Evolutionary conservation across 2,113 vertebrate genomes (phyloP).

Genomic region (Parus major): DNA sequence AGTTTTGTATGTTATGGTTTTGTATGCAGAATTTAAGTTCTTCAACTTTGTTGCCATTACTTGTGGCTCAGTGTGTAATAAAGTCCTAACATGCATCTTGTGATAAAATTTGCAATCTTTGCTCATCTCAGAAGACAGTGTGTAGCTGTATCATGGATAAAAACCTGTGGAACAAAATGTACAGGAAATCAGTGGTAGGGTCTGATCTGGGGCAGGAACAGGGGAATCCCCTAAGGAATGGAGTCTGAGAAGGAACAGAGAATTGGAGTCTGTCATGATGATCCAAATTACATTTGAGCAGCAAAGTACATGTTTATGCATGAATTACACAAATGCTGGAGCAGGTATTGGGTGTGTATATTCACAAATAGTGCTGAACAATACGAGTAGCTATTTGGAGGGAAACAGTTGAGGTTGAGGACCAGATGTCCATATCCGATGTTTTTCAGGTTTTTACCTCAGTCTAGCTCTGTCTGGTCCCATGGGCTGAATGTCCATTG

Average conservation of each 20-base stretch:
- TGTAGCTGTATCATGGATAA: background rate
- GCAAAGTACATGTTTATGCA: background rate
- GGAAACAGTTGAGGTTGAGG: background rate
- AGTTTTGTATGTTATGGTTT: background rate
- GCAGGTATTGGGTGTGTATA: background rate
- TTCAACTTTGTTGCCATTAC: background rate
- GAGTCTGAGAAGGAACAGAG: background rate
- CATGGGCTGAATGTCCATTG: background rate
- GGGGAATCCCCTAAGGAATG: background rate
- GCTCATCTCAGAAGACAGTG: background rate
- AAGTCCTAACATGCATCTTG: background rate
- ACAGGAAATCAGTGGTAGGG: background rate
- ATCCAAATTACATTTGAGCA: background rate
- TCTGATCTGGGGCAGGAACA: background rate
- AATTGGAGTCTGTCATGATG: background rate
- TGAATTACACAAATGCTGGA: background rate
- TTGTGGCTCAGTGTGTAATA: background rate
- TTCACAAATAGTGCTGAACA: background rate
- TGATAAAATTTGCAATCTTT: background rate
- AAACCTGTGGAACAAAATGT: background rate
- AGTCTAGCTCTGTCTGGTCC: background rate
- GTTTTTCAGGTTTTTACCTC: background rate
- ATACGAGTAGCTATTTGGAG: fast-evolving
- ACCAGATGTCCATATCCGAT: background rate
- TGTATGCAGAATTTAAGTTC: background rate